Conservation (phyloP, 2,797 vertebrate species). For the Hipposideros larvatus region DNA sequence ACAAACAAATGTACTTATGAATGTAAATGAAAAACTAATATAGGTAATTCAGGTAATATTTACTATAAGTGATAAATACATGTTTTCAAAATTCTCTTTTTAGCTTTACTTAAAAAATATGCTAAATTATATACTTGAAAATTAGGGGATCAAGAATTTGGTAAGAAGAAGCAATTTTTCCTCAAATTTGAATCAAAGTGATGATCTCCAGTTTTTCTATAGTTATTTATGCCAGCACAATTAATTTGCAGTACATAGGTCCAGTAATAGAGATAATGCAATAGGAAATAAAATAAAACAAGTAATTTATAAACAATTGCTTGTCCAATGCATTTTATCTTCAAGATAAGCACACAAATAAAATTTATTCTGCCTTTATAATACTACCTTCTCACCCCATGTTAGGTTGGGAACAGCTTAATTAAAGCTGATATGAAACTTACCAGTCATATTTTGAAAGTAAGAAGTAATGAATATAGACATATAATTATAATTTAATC, state of each 20-base stretch:
- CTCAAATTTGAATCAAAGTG: background rate
- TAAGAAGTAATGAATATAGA: background rate
- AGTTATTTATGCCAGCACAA: background rate
- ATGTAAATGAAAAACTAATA: background rate
- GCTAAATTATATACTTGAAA: slow-evolving; percentile 14
- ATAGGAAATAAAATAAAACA: background rate
- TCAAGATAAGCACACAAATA: background rate
- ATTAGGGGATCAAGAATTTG: background rate
- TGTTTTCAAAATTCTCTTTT: background rate
- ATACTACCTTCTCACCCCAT: background rate
- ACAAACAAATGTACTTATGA: background rate
- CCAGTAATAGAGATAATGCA: background rate
- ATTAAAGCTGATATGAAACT: background rate
- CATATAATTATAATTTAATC: background rate
- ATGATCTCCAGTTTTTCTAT: background rate
- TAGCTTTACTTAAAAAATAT: background rate
- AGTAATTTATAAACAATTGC: background rate
- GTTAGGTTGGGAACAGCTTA: background rate
- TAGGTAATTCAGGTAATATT: background rate
- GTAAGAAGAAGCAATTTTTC: slow-evolving; percentile 11
- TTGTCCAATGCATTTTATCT: background rate
- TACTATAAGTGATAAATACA: background rate
- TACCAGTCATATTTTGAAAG: slow-evolving; percentile 2
- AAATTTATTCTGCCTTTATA: background rate
- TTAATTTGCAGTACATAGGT: background rate